Conservation (phyloP, 2,888 invertebrate genomes). For the Cataglyphis altisquamis region DNA sequence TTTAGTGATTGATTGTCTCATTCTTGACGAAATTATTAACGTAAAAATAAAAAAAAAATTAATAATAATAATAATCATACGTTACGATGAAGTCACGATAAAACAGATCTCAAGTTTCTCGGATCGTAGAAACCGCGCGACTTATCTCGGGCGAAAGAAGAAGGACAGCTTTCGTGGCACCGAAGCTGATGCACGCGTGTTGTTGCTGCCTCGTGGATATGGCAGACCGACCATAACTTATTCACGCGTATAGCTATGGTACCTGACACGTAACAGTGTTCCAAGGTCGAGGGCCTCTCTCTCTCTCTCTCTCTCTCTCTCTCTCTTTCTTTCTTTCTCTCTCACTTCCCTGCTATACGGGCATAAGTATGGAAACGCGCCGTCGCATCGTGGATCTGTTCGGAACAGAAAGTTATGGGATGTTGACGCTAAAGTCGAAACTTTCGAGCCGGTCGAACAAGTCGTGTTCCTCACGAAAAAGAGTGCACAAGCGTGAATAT, state of each 20-base stretch:
- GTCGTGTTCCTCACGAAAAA: slow-evolving; percentile 35
- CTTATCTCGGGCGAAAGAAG: slow-evolving; percentile 53
- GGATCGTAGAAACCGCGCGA: slow-evolving; percentile 64
- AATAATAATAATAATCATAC: slow-evolving; percentile 53
- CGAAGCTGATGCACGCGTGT: slow-evolving; percentile 74
- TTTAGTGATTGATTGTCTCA: slow-evolving; percentile 1
- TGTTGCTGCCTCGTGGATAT: slow-evolving; percentile 77
- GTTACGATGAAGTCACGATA: slow-evolving; percentile 27
- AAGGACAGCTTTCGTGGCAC: slow-evolving; percentile 58
- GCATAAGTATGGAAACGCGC: slow-evolving; percentile 71
- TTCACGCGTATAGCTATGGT: slow-evolving; percentile 78
- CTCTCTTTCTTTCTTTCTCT: slow-evolving; percentile 54
- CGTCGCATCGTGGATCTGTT: slow-evolving; percentile 66
- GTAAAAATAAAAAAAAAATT: slow-evolving; percentile 57
- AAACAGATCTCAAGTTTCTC: slow-evolving; percentile 58
- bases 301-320: slow-evolving; percentile 40
- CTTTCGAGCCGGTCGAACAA: slow-evolving; percentile 43
- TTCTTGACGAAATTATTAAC: slow-evolving; percentile 38
- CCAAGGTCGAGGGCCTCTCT: slow-evolving; percentile 75
- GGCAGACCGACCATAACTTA: slow-evolving; percentile 77
- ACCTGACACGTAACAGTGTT: slow-evolving; percentile 79
- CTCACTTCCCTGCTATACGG: slow-evolving; percentile 36
- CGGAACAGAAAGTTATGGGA: slow-evolving; percentile 57
- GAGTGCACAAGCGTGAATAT: slow-evolving; percentile 21
- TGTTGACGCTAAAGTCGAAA: slow-evolving; percentile 54